phyloP scores from a whole-genome alignment of 2,888 invertebrate genomes.

The Ormyrus rosae region DNA sequence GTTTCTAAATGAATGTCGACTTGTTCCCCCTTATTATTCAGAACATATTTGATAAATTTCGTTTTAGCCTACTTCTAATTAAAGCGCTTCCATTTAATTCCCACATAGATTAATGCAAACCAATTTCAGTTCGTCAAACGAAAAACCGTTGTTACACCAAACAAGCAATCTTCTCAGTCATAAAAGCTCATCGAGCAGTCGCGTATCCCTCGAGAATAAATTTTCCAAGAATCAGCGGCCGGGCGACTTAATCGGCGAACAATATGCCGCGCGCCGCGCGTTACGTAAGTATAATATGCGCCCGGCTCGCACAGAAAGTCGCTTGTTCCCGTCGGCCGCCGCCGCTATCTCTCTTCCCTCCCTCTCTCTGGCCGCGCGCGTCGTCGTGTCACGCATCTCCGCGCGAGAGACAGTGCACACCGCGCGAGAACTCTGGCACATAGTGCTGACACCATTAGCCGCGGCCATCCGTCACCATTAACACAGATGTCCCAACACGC shows the following conservation, averaged over 20 bases:
- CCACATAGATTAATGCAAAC: too few relatives aligned
- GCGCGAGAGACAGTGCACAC: not conserved
- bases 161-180: too few relatives aligned
- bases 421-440: slow-evolving; percentile 34
- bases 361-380: not conserved
- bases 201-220: too few relatives aligned
- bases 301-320: not conserved
- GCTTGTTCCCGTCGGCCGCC: not conserved
- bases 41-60: too few relatives aligned
- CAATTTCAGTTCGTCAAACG: too few relatives aligned
- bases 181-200: too few relatives aligned
- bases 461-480: slow-evolving; percentile 72
- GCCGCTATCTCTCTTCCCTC: not conserved
- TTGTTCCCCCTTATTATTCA: too few relatives aligned
- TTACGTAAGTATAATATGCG: not conserved
- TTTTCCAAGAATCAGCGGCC: too few relatives aligned
- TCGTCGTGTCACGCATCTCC: not conserved
- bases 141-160: too few relatives aligned
- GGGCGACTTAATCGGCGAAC: not conserved
- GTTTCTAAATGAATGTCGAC: too few relatives aligned
- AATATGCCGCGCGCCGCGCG: not conserved
- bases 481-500: slow-evolving; percentile 69
- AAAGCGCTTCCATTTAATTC: too few relatives aligned
- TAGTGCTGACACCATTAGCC: slow-evolving; percentile 69
- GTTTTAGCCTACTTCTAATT: too few relatives aligned